phyloP scores from a whole-genome alignment of 2,797 vertebrate species.

The Chaetodon trifasciatus region DNA sequence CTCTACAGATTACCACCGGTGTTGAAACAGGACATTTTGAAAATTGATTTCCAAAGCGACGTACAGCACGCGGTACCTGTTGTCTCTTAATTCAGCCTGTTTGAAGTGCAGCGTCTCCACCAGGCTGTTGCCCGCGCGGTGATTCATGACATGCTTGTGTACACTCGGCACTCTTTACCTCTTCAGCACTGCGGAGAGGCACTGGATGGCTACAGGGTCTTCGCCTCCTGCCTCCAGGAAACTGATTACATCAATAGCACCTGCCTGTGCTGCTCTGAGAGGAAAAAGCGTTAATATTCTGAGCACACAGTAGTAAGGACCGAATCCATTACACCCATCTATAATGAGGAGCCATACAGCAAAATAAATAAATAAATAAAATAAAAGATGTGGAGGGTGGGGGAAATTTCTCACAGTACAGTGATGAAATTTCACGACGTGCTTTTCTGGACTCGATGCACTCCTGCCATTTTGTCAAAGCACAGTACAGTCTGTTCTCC shows the following conservation, averaged over 20 bases:
- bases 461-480: constrained; percentile 70
- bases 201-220: constrained; percentile 73
- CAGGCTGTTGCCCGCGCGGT: constrained; percentile 53
- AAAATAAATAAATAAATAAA: constrained; percentile 37
- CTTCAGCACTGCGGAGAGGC: constrained; percentile 71
- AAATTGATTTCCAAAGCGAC: constrained; percentile 35
- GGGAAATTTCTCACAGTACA: constrained; percentile 33
- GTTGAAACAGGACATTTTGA: constrained; percentile 24
- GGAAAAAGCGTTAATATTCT: constrained; percentile 80
- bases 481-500: constrained; percentile 41
- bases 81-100: constrained; percentile 61
- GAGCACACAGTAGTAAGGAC: constrained; percentile 69
- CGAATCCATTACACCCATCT: constrained; percentile 77
- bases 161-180: constrained; percentile 73
- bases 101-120: constrained; percentile 55
- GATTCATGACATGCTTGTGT: constrained; percentile 76
- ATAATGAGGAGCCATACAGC: constrained; percentile 71
- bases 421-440: constrained; percentile 50
- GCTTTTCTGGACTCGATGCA: constrained; percentile 43
- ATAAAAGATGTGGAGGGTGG: constrained; percentile 43
- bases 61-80: constrained; percentile 36
- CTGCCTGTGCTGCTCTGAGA: constrained; percentile 63
- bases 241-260: constrained; percentile 85
- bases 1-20: constrained; percentile 4
- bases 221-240: constrained; percentile 74